Evolutionary conservation across 2,888 invertebrate genomes (phyloP), one percentile per base, ranked within the genome.

Genomic region (Tenthredo scrophulariae): DNA sequence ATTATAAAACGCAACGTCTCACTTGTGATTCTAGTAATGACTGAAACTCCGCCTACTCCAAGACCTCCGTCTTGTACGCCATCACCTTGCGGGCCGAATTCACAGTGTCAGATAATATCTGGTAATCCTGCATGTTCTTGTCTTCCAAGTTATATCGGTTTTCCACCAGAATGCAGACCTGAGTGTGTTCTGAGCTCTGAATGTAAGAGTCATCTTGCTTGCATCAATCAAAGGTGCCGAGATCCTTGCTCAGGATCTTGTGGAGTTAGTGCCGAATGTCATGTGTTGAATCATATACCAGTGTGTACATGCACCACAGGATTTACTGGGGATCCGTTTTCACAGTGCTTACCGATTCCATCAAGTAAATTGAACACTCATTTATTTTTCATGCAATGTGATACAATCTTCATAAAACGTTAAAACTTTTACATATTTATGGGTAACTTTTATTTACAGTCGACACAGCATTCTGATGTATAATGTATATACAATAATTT

Each of bases 231-330:
- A 91, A 97, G 96, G 93, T 98, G 98, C 92, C 95, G 95, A 91
- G 97, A 97, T 93, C 97, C 97, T 40, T 98, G 97, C 88, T 96
- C 96, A 18, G 97, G 97, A 13, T 97, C 97, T 0, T 97, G 97
- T 89, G 97, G 97, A 22, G 94, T 96, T 22, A 96, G 97, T 91
- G 97, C 97, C 6, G 95, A 96, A 88, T 97, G 97, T 89, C 96
- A 96, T 87, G 96, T 97, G 9, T 92, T 96, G 40, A 97, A 97
- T 91, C 97, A 97, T 92, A 95, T 97, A 58, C 97, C 97, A n/a
- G 96, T 97, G 67, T 97, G 97, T 91, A 96, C 96, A 1, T 97
- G 97, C 90, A 95, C 96, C 87, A 96, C 96, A 86, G 96, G 96
- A 46, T 96, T 95, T 89, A 96, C 96, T 0, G 97, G 97, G n/a